These are phyloP conservation scores for Gadopsis marmoratus DNA, from an alignment of 2,797 vertebrate species.

Conservation along the genomic window DNA sequence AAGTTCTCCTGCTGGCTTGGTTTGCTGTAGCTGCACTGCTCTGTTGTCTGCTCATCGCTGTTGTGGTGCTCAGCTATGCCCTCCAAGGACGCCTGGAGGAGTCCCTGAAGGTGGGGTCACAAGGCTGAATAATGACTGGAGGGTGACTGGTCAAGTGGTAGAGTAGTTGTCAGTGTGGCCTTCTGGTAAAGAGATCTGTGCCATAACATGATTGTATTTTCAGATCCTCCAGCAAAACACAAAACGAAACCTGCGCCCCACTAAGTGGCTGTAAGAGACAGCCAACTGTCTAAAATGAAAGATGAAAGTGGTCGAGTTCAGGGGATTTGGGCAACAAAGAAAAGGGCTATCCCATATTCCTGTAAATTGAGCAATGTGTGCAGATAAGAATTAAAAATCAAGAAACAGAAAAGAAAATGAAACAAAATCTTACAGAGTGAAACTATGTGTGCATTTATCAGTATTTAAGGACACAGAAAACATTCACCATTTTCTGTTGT, in stretches of 20 bases:
- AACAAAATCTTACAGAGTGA: not conserved
- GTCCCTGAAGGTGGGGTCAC: conserved; percentile 86
- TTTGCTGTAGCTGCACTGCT: conserved; percentile 86
- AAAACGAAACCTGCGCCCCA: not conserved
- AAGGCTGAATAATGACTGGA: not conserved
- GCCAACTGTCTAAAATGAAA: not conserved
- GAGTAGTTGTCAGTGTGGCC: not conserved
- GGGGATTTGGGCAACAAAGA: not conserved
- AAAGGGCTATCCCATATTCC: not conserved
- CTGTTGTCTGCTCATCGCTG: conserved; percentile 85
- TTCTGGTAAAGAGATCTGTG: not conserved
- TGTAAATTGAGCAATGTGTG: not conserved
- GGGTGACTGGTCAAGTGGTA: conserved; percentile 1
- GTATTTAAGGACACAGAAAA: not conserved
- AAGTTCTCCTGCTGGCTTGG: conserved; percentile 90
- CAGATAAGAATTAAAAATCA: not conserved
- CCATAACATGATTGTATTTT: not conserved
- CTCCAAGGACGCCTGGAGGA: conserved; percentile 92
- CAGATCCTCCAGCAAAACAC: conserved; percentile 2
- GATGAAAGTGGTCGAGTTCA: conserved; percentile 2
- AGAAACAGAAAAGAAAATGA: not conserved
- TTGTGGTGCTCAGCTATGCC: conserved; percentile 91
- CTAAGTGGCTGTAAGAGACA: not conserved
- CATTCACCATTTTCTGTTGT: not conserved
- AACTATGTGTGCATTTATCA: not conserved